Conservation (phyloP, 2,888 invertebrate species). For the Spicauda simplicius region DNA sequence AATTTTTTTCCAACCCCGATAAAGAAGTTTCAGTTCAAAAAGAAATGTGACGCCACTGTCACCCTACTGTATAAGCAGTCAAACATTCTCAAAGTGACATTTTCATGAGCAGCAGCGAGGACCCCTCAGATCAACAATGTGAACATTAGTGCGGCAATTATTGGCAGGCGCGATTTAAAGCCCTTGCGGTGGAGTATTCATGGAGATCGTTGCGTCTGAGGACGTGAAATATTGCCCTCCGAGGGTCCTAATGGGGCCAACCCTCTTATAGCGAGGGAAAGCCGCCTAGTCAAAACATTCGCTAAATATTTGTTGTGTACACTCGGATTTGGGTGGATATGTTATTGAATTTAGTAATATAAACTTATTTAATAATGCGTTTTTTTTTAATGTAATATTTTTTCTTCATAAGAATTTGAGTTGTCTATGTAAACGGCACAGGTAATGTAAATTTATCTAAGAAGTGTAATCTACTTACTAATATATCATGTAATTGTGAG, state of each 20-base stretch:
- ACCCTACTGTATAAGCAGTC: constrained; percentile 4
- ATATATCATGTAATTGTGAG: no score
- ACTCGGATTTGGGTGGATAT: no score
- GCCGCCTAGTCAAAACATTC: constrained; percentile 30
- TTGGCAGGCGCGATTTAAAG: constrained; percentile 56
- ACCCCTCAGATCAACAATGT: constrained; percentile 52
- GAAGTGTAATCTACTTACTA: no score
- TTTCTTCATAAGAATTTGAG: no score
- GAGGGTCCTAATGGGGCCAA: constrained; percentile 65
- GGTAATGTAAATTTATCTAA: no score
- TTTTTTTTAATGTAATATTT: no score
- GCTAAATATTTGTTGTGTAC: constrained; percentile 23
- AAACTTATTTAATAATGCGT: no score
- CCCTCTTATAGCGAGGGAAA: constrained; percentile 53
- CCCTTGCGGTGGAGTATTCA: constrained; percentile 53
- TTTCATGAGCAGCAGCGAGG: constrained; percentile 37
- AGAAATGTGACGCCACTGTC: no score
- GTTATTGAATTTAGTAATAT: no score
- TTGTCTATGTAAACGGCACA: no score
- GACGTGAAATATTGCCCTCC: constrained; percentile 64
- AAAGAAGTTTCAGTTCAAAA: no score
- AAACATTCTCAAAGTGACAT: constrained; percentile 31
- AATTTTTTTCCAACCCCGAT: no score
- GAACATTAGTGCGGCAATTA: constrained; percentile 55
- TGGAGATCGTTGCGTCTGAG: constrained; percentile 52